Conservation (phyloP, 2,888 invertebrate species). For the Xylota segnis region DNA sequence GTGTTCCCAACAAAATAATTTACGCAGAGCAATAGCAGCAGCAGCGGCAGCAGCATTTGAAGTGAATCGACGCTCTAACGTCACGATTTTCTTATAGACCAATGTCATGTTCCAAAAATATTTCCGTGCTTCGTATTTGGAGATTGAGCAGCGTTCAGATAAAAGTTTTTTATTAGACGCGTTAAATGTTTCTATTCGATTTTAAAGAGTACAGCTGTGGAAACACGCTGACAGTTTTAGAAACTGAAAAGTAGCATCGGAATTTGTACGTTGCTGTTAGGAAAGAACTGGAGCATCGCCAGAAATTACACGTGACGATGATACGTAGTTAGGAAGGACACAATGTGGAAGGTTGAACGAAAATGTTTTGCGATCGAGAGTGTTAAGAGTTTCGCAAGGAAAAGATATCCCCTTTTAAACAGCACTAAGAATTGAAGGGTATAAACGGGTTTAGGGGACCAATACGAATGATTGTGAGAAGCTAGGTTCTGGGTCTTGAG, state of each 20-base stretch:
- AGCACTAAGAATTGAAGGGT: too few relatives aligned
- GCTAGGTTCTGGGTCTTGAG: too few relatives aligned
- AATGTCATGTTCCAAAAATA: constrained; percentile 19
- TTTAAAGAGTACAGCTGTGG: not conserved
- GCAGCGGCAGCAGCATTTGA: not conserved
- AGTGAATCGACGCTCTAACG: not conserved
- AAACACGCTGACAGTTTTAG: not conserved
- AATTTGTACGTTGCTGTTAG: not conserved
- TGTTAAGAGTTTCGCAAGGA: too few relatives aligned
- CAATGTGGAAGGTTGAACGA: too few relatives aligned
- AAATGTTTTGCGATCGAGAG: too few relatives aligned
- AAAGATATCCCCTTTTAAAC: too few relatives aligned
- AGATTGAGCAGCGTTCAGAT: constrained; percentile 1
- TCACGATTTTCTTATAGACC: constrained; percentile 14
- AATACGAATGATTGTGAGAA: too few relatives aligned
- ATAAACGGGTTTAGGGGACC: too few relatives aligned
- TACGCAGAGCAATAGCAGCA: not conserved
- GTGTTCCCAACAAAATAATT: not conserved
- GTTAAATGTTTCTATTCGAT: not conserved
- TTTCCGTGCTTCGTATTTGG: constrained; percentile 10
- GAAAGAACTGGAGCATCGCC: not conserved
- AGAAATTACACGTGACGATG: not conserved
- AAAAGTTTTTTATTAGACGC: not conserved
- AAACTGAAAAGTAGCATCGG: not conserved
- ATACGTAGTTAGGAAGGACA: not conserved